phyloP scores from a whole-genome alignment of 2,113 vertebrate species.

The Gopherus evgoodei region DNA sequence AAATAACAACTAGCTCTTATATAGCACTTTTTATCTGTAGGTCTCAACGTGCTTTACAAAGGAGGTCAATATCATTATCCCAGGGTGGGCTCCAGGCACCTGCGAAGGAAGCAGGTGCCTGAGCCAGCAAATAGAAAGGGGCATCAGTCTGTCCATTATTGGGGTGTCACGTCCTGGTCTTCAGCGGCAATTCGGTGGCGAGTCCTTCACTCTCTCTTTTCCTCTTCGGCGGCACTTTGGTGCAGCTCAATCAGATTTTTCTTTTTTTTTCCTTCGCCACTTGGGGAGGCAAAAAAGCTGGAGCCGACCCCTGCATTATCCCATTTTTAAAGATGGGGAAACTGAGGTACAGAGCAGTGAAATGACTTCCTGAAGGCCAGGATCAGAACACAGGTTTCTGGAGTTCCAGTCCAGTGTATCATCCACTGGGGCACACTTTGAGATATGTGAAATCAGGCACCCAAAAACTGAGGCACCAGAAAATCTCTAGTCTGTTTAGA shows the following conservation, averaged over 20 bases:
- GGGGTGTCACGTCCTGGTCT: no score
- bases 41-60: no score
- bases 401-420: rapidly evolving
- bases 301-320: neutral
- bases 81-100: no score
- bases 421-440: neutral
- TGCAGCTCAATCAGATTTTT: no score
- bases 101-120: no score
- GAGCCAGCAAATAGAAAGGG: no score
- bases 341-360: neutral
- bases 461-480: neutral
- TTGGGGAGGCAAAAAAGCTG: no score
- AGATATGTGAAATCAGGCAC: neutral
- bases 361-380: neutral
- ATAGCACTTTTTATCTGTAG: neutral
- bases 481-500: neutral
- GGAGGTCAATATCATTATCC: neutral
- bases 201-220: no score
- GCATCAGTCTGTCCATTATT: no score
- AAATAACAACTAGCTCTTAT: neutral
- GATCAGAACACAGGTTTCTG: neutral
- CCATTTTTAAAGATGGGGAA: neutral
- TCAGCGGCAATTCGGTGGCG: no score
- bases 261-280: no score
- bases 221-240: no score